Base-by-base conservation (phyloP, 2,797 vertebrate species). In the Rhinella marina region DNA sequence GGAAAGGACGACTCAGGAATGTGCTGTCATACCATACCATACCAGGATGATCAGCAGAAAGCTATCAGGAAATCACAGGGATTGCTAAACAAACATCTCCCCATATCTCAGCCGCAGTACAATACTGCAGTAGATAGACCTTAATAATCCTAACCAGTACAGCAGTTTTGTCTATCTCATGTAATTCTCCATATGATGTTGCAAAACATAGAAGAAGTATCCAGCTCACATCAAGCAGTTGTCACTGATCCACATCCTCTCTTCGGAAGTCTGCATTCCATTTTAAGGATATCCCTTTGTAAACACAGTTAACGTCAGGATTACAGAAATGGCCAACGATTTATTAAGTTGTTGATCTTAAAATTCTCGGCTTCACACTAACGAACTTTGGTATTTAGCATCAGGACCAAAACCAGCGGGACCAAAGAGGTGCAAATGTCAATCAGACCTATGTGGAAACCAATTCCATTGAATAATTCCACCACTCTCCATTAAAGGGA, bases 211-310 rank as follows among this genome's bases (percentile, higher is more conserved):
- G 48, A 8, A n/a, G 11, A 1, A 7, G 54, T 25, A 77, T 54
- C 21, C n/a, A 56, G 48, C 50, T 78, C 50, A 27, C n/a, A 17
- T 78, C 52, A 52, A 17, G 13, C 11, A 25, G n/a, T 10, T 48
- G 21, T 76, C 41, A 54, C 12, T 21, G 14, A 75, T 25, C 23
- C 48, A 54, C 50, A 54, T 52, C 48, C 75, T 77, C 32, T 29
- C 66, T 16, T 41, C 19, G 7, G 29, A 17, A 2, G 16, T 32
- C 68, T 16, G 19, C 50, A 25, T 76, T 50, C 6, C 52, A 12
- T 52, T 76, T 23, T n/a, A 77, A 52, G 73, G 50, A 77, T 54
- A 54, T 77, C 75, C 50, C 54, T 52, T 54, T 54, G 23, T 76
- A 50, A 76, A 75, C 17, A 75, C 41, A 48, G 9, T 75, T 41